Evolutionary conservation across 2,797 vertebrate species (phyloP), one percentile per base, ranked within the genome.

Genomic region (Girardinus metallicus): DNA sequence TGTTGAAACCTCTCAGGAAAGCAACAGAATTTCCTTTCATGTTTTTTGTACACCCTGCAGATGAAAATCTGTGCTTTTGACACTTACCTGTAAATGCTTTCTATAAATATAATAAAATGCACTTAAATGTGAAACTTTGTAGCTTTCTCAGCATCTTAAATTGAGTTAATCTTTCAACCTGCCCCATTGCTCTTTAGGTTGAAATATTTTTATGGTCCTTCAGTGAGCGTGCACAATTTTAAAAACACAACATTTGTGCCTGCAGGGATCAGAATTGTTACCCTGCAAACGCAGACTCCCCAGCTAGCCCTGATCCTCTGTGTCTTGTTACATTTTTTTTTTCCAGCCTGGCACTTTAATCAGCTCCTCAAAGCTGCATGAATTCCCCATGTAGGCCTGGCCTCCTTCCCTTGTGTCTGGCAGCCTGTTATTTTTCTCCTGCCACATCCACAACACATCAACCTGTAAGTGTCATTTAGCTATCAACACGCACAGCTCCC

Each of bases 401-500:
- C 86, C 91, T 85, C 68, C 84, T 82, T 88, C 90, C 88, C 85
- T 83, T 77, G 78, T 73, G 87, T 86, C 88, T 91, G 87, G 78
- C 90, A 94, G 90, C 77, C 88, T 90, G 83, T 88, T 89, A 87
- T 91, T 93, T 89, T 91, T 90, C 88, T 91, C 41, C 68, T 81
- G 80, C 83, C 86, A 88, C 87, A 90, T 91, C 85, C 86, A 81
- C 87, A 82, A 85, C 89, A 84, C 92, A 88, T 90, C 91, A 93
- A 91, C 92, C 92, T 94, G 91, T 91, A 91, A 93, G 93, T 95
- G 95, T 95, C 94, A 95, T 95, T 95, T 93, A 93, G 85, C 92
- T 93, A 91, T 91, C 90, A 92, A 91, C 93, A 91, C 87, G 87
- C 85, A 77, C 43, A 0, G 83, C 80, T 92, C 93, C 90, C 91